Base-by-base conservation (phyloP, 2,888 invertebrate species). In the Hylaea fasciaria region DNA sequence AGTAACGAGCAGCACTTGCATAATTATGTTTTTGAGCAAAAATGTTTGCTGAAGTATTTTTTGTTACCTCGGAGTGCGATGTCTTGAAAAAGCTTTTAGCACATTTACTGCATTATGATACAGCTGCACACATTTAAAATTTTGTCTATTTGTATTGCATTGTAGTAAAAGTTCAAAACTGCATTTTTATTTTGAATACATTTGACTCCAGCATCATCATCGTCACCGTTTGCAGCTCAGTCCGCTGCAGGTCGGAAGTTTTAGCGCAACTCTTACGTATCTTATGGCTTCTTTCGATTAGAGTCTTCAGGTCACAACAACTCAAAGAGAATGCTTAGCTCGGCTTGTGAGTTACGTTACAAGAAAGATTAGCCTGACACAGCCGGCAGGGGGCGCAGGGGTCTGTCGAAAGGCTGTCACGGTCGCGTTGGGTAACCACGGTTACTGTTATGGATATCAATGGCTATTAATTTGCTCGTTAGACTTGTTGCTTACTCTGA, bases 391-490 rank as follows among this genome's bases (percentile, higher is more conserved):
- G 43, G 29, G 44, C 32, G 13, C 57, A 22, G 44, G 17, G 52
- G 28, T 43, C 39, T 60, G 59, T 54, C 41, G 59, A 13, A 54
- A 60, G 54, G 40, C 48, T 52, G 28, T 49, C 58, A 53, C 47
- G 56, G 59, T 29, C 57, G 35, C 39, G 46, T 62, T 53, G 49
- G 13, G 54, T 46, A 62, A 62, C 53, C 37, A 4, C 39, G 17
- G 39, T 50, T 54, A 60, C 28, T 56, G 61, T 40, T 56, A 48
- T 48, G 51, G 56, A 43, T 52, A 44, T 61, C 47, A 56, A 61
- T 56, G 47, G 32, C 51, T 48, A 35, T 44, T 61, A 56, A 61
- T 61, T n/a, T 61, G 51, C 32, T 61, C 61, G 52, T 61, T 52
- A 48, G 29, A 17, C 10, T 17, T 17, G 35, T 52, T 55, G 51